Evolutionary conservation across 1,140 invertebrate genomes (phyloP), one percentile per base, ranked within the genome.

Genomic region (Drosophila sechellia): DNA sequence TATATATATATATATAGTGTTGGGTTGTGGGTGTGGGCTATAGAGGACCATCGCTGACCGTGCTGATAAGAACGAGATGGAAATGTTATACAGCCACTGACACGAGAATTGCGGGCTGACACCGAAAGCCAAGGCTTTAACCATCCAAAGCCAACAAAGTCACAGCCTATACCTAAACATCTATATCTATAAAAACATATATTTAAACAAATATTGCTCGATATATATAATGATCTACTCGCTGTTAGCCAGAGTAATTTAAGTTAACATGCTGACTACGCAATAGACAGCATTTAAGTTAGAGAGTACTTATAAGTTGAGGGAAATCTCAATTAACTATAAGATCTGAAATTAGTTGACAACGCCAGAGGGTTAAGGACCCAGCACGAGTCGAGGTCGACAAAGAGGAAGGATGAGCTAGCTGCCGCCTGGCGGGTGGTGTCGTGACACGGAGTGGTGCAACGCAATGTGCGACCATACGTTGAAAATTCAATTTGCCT

Each of bases 401-500:
- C 20, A 22, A 22, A 22, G 0, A 22, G 3, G 3, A 22, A 22
- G 20, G 20, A 22, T 22, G 20, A 22, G 20, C 20, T 22, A 0
- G 20, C 20, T 17, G 17, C 17, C 17, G 17, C 17, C 17, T 22
- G 20, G 40, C 1, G 13, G 35, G 27, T 17, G 52, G 68, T 37
- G 37, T 48, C 55, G 71, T 63, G 72, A 57, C 71, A 74, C 71
- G 70, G 50, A 74, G 58, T 63, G 46, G 53, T 61, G 56, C 56
- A 65, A 58, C 61, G 49, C 77, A 79, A 74, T 79, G 77, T 75
- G 77, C 76, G 79, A 77, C 79, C 80, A 85, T 81, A 90, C 89
- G 89, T 90, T 91, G 80, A 90, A 90, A 90, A 91, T 90, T 91
- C 87, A 91, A 91, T 91, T 91, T 91, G 78, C 80, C 81, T 91